Conservation (phyloP, 1,140 invertebrate genomes). For the Papilio xuthus region DNA sequence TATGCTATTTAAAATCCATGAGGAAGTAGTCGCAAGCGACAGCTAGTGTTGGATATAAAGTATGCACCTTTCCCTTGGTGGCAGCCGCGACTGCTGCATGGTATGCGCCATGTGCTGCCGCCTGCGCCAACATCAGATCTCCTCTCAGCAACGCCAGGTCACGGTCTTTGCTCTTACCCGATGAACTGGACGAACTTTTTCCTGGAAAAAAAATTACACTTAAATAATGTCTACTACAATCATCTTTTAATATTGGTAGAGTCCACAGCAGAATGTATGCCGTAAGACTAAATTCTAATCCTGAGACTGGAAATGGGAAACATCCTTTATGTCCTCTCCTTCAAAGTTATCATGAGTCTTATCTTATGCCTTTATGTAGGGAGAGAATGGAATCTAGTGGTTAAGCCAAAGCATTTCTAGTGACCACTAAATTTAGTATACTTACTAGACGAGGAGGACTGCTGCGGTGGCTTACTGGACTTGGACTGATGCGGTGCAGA, state of each 20-base stretch:
- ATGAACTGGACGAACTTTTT: slow-evolving; percentile 62
- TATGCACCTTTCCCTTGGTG: slow-evolving; percentile 69
- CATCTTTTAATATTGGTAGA: not conserved
- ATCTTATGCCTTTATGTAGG: no score
- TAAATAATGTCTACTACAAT: not conserved
- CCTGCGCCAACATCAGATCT: slow-evolving; percentile 77
- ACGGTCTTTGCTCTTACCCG: slow-evolving; percentile 65
- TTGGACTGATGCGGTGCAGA: slow-evolving; percentile 71
- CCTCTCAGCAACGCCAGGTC: slow-evolving; percentile 70
- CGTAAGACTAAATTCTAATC: no score
- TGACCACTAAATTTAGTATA: slow-evolving; percentile 7
- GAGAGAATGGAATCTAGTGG: no score
- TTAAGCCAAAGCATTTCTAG: not conserved
- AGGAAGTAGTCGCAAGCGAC: no score
- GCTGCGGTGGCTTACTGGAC: slow-evolving; percentile 48
- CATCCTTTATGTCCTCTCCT: no score
- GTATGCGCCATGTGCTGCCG: slow-evolving; percentile 75
- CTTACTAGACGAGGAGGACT: slow-evolving; percentile 60
- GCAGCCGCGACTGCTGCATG: slow-evolving; percentile 73
- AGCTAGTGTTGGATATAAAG: not conserved
- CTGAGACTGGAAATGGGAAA: not conserved
- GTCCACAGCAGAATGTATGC: not conserved
- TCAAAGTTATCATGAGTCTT: no score
- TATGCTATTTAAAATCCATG: no score
- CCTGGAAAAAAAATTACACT: slow-evolving; percentile 51